Base-by-base conservation (phyloP, 2,888 invertebrate species). In the Empis livida region DNA sequence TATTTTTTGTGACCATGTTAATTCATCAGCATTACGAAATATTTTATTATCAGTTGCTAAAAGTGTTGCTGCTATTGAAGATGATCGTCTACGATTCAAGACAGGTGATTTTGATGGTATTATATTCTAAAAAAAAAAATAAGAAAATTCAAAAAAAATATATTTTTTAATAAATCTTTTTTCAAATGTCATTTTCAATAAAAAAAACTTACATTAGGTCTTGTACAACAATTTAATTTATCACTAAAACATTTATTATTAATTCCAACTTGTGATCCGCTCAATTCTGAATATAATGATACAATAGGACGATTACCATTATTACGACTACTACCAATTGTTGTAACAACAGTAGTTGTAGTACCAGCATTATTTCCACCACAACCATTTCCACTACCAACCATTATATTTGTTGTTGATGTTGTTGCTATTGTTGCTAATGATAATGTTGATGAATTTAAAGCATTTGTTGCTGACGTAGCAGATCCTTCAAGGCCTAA, bases 31-130 rank as follows among this genome's bases (percentile, higher is more conserved):
- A 45, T 54, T 57, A 30, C 53, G 54, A 49, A 57, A 60, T 38
- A 53, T 56, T 32, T 57, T 54, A 51, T 54, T 57, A 49, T 66
- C 67, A 16, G 60, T 58, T 31, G 61, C 59, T 30, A 67, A 52
- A 17, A 64, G 53, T 54, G 61, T 64, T 23, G 60, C 56, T 4
- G 64, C 66, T 43, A 67, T 64, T 9, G 68, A 67, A 6, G 68
- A 68, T 13, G 67, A 61, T 20, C 68, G 62, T 48, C 68, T 60
- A 20, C 66, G 56, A 47, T 58, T 59, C 11, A 67, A 47, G 16
- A 65, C 60, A 14, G 68, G 68, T 11, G 67, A 68, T 43, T 63
- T 67, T 46, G 61, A 61, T 32, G 55, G 38, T 43, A 60, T 56
- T 40, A 60, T 58, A 46, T 54, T 59, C 59, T 61, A 53, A 48